Evolutionary conservation across 1,140 invertebrate genomes (phyloP).

Genomic region (Elysia chlorotica): DNA sequence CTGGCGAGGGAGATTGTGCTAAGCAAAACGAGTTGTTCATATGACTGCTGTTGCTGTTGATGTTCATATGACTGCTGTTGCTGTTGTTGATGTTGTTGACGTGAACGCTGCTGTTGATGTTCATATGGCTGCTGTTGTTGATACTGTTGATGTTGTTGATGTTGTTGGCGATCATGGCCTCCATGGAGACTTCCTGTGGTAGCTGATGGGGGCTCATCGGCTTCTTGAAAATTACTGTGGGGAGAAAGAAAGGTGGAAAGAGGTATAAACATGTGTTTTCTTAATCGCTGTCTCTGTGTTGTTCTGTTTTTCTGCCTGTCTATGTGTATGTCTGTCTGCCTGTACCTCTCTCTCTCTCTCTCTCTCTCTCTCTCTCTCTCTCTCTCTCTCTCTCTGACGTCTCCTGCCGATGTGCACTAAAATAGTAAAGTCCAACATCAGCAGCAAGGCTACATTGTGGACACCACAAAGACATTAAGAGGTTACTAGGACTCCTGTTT

Average conservation of each 20-base stretch:
- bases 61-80: neutral
- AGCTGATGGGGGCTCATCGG: neutral
- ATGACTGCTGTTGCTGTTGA: neutral
- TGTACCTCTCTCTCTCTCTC: neutral
- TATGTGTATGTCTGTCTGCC: neutral
- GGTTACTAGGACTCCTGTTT: too few species aligned
- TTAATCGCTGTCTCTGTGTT: neutral
- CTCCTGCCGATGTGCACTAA: too few species aligned
- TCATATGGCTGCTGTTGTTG: neutral
- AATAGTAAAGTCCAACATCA: too few species aligned
- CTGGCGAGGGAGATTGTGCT: too few species aligned
- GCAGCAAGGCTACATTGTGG: too few species aligned
- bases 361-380: too few species aligned
- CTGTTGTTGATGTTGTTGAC: neutral
- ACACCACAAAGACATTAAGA: too few species aligned
- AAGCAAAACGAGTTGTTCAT: neutral
- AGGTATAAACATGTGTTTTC: neutral
- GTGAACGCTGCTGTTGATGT: neutral
- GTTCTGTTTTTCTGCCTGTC: neutral
- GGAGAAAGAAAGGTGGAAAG: neutral
- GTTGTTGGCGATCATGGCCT: neutral
- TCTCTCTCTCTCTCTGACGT: too few species aligned
- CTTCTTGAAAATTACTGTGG: neutral
- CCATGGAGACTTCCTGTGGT: neutral
- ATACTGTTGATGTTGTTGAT: neutral